Conservation (phyloP, 2,888 invertebrate genomes). For the Drosophila mimetica region DNA sequence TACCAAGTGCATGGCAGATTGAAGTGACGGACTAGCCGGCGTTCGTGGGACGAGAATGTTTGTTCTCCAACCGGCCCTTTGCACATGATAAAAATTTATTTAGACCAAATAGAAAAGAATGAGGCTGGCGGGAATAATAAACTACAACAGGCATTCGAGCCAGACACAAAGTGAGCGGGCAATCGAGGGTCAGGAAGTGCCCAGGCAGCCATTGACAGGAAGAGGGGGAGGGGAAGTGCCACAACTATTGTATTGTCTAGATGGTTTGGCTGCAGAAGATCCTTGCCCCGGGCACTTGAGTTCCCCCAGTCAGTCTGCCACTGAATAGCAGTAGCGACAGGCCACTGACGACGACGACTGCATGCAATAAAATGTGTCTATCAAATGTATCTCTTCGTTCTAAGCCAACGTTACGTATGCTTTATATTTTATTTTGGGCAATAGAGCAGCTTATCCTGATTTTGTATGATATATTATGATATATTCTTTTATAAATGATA, state of each 20-base stretch:
- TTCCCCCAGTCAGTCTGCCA: constrained; percentile 29
- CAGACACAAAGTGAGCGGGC: constrained; percentile 39
- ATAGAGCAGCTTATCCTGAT: not conserved
- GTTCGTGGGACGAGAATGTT: constrained; percentile 25
- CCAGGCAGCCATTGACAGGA: constrained; percentile 70
- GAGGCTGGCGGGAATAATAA: constrained; percentile 80
- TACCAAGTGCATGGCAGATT: constrained; percentile 41
- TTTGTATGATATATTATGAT: too few relatives aligned
- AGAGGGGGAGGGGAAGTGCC: constrained; percentile 18
- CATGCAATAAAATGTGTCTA: constrained; percentile 76
- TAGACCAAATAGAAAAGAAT: constrained; percentile 80
- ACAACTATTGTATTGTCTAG: constrained; percentile 61
- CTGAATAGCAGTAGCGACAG: constrained; percentile 41
- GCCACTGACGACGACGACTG: constrained; percentile 52
- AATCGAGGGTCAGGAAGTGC: constrained; percentile 58
- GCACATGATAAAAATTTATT: constrained; percentile 80
- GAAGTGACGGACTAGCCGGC: constrained; percentile 59
- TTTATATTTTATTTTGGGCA: constrained; percentile 29
- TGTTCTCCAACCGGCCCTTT: constrained; percentile 49
- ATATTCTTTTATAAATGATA: too few relatives aligned
- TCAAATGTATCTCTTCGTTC: constrained; percentile 65
- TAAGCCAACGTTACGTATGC: constrained; percentile 22
- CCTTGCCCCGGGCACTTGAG: constrained; percentile 41
- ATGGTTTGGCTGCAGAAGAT: constrained; percentile 44
- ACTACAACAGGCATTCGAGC: constrained; percentile 57